Conservation (phyloP, 2,797 vertebrate species). For the Ataeniobius toweri region DNA sequence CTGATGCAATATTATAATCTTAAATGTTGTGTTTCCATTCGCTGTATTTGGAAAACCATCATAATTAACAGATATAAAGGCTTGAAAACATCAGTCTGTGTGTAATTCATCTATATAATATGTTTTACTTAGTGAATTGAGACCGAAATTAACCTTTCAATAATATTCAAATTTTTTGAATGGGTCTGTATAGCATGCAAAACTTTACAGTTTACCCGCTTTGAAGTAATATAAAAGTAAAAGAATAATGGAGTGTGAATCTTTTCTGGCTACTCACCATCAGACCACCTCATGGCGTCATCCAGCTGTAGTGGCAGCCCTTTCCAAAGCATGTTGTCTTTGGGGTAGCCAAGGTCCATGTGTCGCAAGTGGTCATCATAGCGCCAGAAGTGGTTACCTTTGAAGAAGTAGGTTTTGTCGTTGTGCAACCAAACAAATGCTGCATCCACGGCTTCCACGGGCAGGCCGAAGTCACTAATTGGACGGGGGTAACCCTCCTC, state of each 20-base stretch:
- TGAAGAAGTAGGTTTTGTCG: slow-evolving; percentile 99
- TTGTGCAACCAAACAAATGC: slow-evolving; percentile 94
- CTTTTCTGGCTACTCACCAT: slow-evolving; percentile 81
- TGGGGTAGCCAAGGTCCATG: slow-evolving; percentile 93
- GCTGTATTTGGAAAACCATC: neutral
- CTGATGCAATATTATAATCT: neutral
- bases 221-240: neutral
- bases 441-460: slow-evolving; percentile 87
- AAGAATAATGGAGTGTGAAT: neutral
- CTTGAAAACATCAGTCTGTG: neutral
- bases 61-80: neutral
- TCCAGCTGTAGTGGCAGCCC: slow-evolving; percentile 89
- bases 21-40: neutral
- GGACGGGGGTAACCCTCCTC: slow-evolving; percentile 95
- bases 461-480: slow-evolving; percentile 92
- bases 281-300: slow-evolving; percentile 95
- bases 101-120: too few relatives aligned
- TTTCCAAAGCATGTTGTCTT: slow-evolving; percentile 88
- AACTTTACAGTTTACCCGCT: neutral
- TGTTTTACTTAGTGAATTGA: too few relatives aligned
- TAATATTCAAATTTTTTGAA: neutral
- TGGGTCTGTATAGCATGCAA: too few relatives aligned
- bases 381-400: slow-evolving; percentile 91
- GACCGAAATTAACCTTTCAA: neutral
- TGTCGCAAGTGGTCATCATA: slow-evolving; percentile 87